Evolutionary conservation across 2,113 vertebrate species (phyloP).

Genomic region (Sisor rabdophorus): DNA sequence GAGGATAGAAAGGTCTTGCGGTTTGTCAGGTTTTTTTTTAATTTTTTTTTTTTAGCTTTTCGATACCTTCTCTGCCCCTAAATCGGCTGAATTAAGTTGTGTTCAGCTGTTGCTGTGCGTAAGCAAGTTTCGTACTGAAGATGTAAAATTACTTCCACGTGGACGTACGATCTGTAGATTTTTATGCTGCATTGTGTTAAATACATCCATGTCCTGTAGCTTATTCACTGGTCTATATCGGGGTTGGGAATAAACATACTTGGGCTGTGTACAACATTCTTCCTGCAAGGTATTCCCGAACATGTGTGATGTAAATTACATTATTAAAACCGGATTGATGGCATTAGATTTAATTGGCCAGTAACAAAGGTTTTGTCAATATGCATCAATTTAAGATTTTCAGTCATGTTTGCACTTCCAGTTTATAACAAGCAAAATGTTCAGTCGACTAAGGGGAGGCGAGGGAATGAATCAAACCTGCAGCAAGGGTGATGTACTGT

Average conservation of each 20-base stretch:
- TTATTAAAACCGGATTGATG: neutral
- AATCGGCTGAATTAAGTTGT: constrained; percentile 30
- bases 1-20: constrained; percentile 28
- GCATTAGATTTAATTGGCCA: neutral
- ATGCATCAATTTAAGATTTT: neutral
- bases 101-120: constrained; percentile 42
- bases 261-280: constrained; percentile 37
- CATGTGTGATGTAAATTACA: neutral
- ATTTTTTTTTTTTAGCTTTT: constrained; percentile 19
- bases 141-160: constrained; percentile 47
- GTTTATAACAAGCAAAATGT: neutral
- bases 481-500: constrained; percentile 29
- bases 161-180: constrained; percentile 38
- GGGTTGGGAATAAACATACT: constrained; percentile 27
- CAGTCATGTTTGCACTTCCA: neutral
- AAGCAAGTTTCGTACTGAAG: constrained; percentile 44
- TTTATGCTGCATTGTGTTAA: constrained; percentile 46
- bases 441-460: neutral
- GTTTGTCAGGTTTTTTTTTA: constrained; percentile 24
- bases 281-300: constrained; percentile 34
- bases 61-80: neutral
- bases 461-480: constrained; percentile 11
- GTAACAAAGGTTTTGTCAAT: neutral
- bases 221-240: constrained; percentile 37
- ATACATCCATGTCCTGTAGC: constrained; percentile 30